Conservation (phyloP, 1,140 invertebrate genomes). For the Lucilia sericata region DNA sequence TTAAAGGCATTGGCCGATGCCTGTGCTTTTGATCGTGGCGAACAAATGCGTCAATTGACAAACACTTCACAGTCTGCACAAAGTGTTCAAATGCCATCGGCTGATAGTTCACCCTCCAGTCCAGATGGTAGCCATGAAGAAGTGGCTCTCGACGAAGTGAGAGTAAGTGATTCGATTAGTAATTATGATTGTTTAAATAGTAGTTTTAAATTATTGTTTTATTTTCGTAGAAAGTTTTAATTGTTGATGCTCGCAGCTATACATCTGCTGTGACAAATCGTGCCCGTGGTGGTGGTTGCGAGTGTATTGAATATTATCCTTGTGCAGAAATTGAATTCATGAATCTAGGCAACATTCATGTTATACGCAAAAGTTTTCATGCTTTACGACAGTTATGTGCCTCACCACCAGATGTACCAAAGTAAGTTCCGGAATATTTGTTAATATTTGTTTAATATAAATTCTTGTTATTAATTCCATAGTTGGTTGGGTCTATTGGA, state of each 20-base stretch:
- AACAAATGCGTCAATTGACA: slow-evolving; percentile 53
- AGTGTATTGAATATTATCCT: slow-evolving; percentile 95
- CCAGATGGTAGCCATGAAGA: slow-evolving; percentile 64
- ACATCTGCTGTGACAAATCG: slow-evolving; percentile 95
- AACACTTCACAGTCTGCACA: slow-evolving; percentile 48
- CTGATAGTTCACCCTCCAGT: slow-evolving; percentile 60
- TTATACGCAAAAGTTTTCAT: slow-evolving; percentile 89
- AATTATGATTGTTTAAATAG: not conserved
- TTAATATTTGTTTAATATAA: not conserved
- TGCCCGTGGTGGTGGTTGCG: slow-evolving; percentile 94
- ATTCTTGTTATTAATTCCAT: slow-evolving; percentile 58
- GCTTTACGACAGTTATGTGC: slow-evolving; percentile 81
- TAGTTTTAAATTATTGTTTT: slow-evolving; percentile 13
- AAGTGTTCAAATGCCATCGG: slow-evolving; percentile 52
- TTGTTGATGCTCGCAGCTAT: slow-evolving; percentile 95
- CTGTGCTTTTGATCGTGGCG: slow-evolving; percentile 79
- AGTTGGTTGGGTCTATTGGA: slow-evolving; percentile 92
- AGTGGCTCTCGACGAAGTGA: slow-evolving; percentile 60
- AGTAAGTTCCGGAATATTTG: slow-evolving; percentile 71
- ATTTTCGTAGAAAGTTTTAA: slow-evolving; percentile 81
- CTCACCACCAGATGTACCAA: slow-evolving; percentile 80
- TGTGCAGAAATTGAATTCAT: slow-evolving; percentile 96
- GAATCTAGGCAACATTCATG: slow-evolving; percentile 97
- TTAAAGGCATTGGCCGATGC: slow-evolving; percentile 86
- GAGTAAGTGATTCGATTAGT: slow-evolving; percentile 49